Evolutionary conservation across 92 coral and sea anemone species (phyloP).

Genomic region (Porites lobata): DNA sequence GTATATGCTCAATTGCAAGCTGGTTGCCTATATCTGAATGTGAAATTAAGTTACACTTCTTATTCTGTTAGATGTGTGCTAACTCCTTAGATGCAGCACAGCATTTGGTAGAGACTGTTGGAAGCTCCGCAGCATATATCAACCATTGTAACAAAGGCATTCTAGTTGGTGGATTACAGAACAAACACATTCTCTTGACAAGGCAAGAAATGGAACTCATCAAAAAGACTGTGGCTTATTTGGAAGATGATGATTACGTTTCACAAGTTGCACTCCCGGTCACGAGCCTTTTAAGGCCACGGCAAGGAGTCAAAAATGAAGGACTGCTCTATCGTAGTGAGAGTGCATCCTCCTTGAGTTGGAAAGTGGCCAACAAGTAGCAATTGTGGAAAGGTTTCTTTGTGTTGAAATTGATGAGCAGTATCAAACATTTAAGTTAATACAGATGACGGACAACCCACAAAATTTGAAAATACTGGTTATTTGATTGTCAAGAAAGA

Average conservation of each 20-base stretch:
- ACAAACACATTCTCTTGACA: conserved; percentile 36
- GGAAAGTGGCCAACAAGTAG: conserved; percentile 24
- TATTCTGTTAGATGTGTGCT: conserved; percentile 46
- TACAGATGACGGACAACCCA: neutral
- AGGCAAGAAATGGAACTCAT: conserved; percentile 41
- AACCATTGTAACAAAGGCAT: conserved; percentile 43
- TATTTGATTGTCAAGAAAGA: neutral
- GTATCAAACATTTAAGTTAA: conserved; percentile 26
- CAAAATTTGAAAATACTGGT: conserved; percentile 14
- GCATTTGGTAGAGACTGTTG: conserved; percentile 27
- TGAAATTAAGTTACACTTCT: conserved; percentile 12
- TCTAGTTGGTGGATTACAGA: conserved; percentile 49
- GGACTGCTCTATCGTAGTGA: conserved; percentile 24
- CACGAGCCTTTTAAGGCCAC: conserved; percentile 34
- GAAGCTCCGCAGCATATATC: conserved; percentile 21
- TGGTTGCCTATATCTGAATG: conserved; percentile 13
- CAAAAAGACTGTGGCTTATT: conserved; percentile 16
- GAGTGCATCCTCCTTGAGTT: conserved; percentile 19
- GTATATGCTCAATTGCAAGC: conserved; percentile 3
- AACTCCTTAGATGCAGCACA: conserved; percentile 41
- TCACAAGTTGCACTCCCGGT: conserved; percentile 22
- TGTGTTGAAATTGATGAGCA: conserved; percentile 23
- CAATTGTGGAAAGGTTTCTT: conserved; percentile 25
- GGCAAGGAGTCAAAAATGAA: conserved; percentile 24
- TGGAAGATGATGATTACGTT: conserved; percentile 14